phyloP scores from a whole-genome alignment of 2,888 invertebrate species.

The Andrena minutula region DNA sequence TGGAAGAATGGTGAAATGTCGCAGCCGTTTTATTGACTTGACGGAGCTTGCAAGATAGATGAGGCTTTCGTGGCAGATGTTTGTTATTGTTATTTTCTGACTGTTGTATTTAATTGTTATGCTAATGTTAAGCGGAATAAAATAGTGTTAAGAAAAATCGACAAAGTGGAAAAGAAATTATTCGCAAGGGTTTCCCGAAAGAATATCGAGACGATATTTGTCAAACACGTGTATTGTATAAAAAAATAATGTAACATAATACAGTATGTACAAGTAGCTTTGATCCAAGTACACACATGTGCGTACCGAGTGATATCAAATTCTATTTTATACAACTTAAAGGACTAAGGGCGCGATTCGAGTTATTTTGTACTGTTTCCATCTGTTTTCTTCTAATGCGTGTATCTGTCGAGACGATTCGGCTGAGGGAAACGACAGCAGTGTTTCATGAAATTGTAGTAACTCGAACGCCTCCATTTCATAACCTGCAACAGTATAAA shows the following conservation, averaged over 20 bases:
- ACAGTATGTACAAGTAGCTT: constrained; percentile 63
- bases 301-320: constrained; percentile 48
- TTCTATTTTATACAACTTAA: constrained; percentile 54
- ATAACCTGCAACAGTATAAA: constrained; percentile 43
- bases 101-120: constrained; percentile 17
- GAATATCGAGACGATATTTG: constrained; percentile 26
- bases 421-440: constrained; percentile 1
- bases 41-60: not conserved
- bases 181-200: not conserved
- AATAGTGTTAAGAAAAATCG: constrained; percentile 1
- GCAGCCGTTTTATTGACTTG: not conserved
- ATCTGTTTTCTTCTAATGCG: not conserved
- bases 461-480: constrained; percentile 42
- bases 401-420: constrained; percentile 10
- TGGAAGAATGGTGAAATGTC: constrained; percentile 59
- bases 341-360: constrained; percentile 33
- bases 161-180: not conserved
- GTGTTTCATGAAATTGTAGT: constrained; percentile 11
- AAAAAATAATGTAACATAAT: constrained; percentile 67
- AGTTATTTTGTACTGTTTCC: constrained; percentile 61
- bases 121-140: constrained; percentile 14
- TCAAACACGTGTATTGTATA: constrained; percentile 69
- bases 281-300: constrained; percentile 45
- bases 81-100: constrained; percentile 17
- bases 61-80: not conserved